Conservation (phyloP, 2,797 vertebrate genomes). For the Sebastes steindachneri region DNA sequence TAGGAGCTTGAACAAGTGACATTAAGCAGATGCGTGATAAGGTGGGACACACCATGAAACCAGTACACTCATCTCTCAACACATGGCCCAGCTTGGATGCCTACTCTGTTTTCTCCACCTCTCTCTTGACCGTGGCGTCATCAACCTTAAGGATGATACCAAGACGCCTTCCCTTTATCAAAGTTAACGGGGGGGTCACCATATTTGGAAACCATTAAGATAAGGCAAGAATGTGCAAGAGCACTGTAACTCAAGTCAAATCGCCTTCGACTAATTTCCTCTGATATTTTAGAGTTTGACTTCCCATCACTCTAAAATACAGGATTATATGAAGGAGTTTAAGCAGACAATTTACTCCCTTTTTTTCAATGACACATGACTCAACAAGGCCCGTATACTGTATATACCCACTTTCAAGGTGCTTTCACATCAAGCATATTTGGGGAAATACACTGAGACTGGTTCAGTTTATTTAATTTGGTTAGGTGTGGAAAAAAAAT, state of each 20-base stretch:
- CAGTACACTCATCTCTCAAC: constrained; percentile 47
- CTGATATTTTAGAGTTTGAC: constrained; percentile 7
- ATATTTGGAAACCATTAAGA: constrained; percentile 69
- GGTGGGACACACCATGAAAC: constrained; percentile 25
- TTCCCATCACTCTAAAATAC: not conserved
- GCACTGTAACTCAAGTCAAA: constrained; percentile 56
- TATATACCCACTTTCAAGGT: not conserved
- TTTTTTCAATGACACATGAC: not conserved
- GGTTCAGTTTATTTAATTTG: not conserved
- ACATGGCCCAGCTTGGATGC: constrained; percentile 6
- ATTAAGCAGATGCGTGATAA: constrained; percentile 47
- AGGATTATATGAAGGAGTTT: not conserved
- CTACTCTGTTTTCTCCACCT: constrained; percentile 14
- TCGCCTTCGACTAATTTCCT: constrained; percentile 33
- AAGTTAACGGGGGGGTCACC: constrained; percentile 11
- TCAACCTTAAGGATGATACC: constrained; percentile 61
- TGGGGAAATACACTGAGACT: not conserved
- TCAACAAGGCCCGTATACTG: not conserved
- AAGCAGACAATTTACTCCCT: not conserved
- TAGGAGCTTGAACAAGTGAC: constrained; percentile 2
- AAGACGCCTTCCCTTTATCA: constrained; percentile 71
- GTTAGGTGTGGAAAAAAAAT: not conserved
- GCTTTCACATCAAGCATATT: not conserved
- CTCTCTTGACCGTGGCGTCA: constrained; percentile 33
- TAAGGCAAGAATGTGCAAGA: constrained; percentile 82